Evolutionary conservation across 2,797 vertebrate species (phyloP), one percentile per base, ranked within the genome.

Genomic region (Silurus lanzhouensis): DNA sequence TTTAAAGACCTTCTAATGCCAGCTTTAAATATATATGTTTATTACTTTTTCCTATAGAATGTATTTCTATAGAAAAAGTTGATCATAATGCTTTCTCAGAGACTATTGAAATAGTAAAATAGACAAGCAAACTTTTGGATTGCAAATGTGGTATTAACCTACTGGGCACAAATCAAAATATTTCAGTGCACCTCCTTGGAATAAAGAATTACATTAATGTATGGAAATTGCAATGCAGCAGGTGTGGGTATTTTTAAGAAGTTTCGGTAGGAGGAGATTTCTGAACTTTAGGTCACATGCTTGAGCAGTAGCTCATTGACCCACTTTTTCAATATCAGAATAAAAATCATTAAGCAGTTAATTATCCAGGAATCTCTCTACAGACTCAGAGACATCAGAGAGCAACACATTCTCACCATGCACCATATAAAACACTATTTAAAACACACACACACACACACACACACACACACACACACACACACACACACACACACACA

Each of bases 261-360:
- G 60, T 82, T 75, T 82, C 19, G 52, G n/a, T 71, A 22, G 5
- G 38, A 63, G 68, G 31, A 61, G 76, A 57, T 78, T 78, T 14
- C 57, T 44, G 67, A 78, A 83, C 83, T 83, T 81, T 27, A 78
- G 85, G 70, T 82, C 80, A 80, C 66, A 55, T 86, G 76, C 74
- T 66, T 61, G 74, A 89, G 67, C 86, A 76, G 63, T 82, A 77
- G 60, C 89, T 90, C 88, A 87, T 71, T 74, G 88, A 91, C 90
- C 89, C 86, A 90, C 82, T 89, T 90, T 86, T 81, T 63, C 64
- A 82, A 55, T 60, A 81, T 86, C 86, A 86, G 83, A 87, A 91
- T 84, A 82, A 89, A 91, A 92, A 91, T 83, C 84, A 94, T 93
- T 92, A 91, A 4, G 86, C 90, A 90, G 91, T 93, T 92, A 93